Evolutionary conservation across 1,140 invertebrate species (phyloP), one percentile per base, ranked within the genome.

Genomic region (Bombus balteatus): DNA sequence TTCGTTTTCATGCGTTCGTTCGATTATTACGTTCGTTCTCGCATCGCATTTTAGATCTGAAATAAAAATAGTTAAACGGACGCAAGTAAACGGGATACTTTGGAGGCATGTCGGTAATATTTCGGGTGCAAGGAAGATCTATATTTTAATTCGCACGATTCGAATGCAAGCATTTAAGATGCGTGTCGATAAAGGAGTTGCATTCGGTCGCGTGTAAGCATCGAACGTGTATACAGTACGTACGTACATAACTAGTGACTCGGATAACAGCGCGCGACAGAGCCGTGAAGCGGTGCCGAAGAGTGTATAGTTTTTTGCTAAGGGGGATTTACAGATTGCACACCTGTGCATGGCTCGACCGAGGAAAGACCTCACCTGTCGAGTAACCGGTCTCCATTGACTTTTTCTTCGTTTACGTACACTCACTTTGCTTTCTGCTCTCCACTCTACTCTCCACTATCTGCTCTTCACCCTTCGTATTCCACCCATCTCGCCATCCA

Each of bases 281-380:
- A 79, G 75, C 78, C 76, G 73, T 75, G 89, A 86, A 84, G 79
- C 81, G 85, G 74, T 85, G 82, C 43, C 75, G 85, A 86, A 82
- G 85, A 90, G 87, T 90, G 88, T 91, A 90, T 93, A 90, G 89
- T 90, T 94, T 94, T 94, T 94, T 94, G 91, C 92, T 90, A 91
- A 92, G 92, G 92, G 89, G 93, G 91, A 93, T 93, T 95, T 94
- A 90, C 92, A 94, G 94, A 95, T 95, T 94, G 94, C 92, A 94
- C 94, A 95, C 94, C 93, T 94, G 94, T 94, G 92, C 91, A 87
- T 92, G 91, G 87, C 88, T 85, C 86, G 92, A 89, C 83, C 91
- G 91, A 93, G 92, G 90, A 95, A 94, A 94, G 94, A 95, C 93
- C 93, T 94, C 93, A 94, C 93, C 94, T 94, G 94, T 95, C 91